Evolutionary conservation across 2,888 invertebrate species (phyloP).

Genomic region (Exocentrus adspersus): DNA sequence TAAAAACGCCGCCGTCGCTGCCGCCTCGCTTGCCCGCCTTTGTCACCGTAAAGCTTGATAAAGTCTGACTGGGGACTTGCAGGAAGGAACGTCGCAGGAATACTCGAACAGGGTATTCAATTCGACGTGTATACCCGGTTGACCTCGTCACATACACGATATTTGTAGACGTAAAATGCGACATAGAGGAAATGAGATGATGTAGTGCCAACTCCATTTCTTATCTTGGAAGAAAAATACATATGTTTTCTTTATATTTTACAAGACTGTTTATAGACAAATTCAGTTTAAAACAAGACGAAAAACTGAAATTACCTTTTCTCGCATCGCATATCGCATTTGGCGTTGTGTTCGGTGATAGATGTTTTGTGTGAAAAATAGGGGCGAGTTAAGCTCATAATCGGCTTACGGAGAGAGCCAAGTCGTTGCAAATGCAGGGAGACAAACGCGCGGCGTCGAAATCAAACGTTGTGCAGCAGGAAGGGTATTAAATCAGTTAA

Average conservation of each 20-base stretch:
- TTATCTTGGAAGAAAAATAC: too few relatives aligned
- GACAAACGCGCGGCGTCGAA: neutral
- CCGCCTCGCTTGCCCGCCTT: neutral
- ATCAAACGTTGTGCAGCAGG: conserved; percentile 8
- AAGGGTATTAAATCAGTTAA: conserved; percentile 21
- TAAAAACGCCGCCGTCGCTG: conserved; percentile 20
- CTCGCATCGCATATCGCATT: too few relatives aligned
- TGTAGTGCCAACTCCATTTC: neutral
- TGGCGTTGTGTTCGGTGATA: neutral
- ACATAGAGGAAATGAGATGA: neutral
- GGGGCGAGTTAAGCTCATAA: neutral
- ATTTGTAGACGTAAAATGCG: neutral
- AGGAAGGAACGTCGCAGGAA: conserved; percentile 4
- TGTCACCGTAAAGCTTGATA: conserved; percentile 6
- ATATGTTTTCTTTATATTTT: too few relatives aligned
- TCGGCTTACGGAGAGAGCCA: conserved; percentile 24
- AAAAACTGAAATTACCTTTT: too few relatives aligned
- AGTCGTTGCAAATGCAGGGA: conserved; percentile 3
- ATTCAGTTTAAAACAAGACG: too few relatives aligned
- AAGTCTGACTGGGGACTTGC: neutral
- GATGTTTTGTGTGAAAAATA: neutral
- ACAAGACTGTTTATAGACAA: too few relatives aligned
- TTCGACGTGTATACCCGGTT: neutral
- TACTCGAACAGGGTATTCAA: conserved; percentile 27
- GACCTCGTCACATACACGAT: neutral